A percentile compares a stretch with the other conserved stretches of the same genome.
These are phyloP conservation scores for Xylota segnis DNA, from an alignment of 2,888 invertebrate species.

Conservation along the genomic window DNA sequence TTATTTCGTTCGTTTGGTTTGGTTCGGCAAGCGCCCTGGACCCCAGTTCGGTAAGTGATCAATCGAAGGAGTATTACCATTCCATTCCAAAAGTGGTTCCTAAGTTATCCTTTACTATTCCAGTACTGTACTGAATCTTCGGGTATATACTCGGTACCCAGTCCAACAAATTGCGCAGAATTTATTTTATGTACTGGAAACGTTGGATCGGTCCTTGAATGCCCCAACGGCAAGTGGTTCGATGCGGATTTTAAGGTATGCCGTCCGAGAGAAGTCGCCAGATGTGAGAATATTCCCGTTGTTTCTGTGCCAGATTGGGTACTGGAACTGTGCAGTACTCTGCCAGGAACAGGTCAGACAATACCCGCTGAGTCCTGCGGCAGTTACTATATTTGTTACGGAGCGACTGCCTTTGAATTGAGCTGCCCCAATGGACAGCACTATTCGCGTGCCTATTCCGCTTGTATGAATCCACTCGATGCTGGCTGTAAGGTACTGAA, in stretches of 20 bases:
- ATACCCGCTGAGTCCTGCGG: slow-evolving; percentile 67
- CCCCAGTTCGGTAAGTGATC: slow-evolving; percentile 33
- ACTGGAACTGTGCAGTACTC: slow-evolving; percentile 1
- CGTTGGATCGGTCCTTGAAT: neutral
- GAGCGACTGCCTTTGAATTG: slow-evolving; percentile 33
- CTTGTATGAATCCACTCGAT: slow-evolving; percentile 65
- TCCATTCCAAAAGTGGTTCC: neutral
- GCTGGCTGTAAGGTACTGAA: slow-evolving; percentile 72
- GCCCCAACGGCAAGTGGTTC: slow-evolving; percentile 26
- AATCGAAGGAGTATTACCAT: neutral
- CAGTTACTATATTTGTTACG: slow-evolving; percentile 75
- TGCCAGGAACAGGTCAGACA: neutral
- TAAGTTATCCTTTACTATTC: neutral
- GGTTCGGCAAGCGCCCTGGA: slow-evolving; percentile 6
- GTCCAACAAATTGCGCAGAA: slow-evolving; percentile 42
- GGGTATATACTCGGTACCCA: slow-evolving; percentile 25
- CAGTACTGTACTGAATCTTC: slow-evolving; percentile 37
- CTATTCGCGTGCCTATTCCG: slow-evolving; percentile 72
- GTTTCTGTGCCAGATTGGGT: slow-evolving; percentile 42
- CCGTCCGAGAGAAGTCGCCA: neutral
- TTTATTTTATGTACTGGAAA: slow-evolving; percentile 55
- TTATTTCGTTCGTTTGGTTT: slow-evolving; percentile 12
- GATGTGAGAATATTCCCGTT: slow-evolving; percentile 7
- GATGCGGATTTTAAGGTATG: slow-evolving; percentile 11
- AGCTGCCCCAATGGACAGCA: slow-evolving; percentile 75